Percentiles rank a stretch among this genome's conserved stretches.
Evolutionary conservation across 2,113 vertebrate species (phyloP).

Genomic region (Myotis davidii): DNA sequence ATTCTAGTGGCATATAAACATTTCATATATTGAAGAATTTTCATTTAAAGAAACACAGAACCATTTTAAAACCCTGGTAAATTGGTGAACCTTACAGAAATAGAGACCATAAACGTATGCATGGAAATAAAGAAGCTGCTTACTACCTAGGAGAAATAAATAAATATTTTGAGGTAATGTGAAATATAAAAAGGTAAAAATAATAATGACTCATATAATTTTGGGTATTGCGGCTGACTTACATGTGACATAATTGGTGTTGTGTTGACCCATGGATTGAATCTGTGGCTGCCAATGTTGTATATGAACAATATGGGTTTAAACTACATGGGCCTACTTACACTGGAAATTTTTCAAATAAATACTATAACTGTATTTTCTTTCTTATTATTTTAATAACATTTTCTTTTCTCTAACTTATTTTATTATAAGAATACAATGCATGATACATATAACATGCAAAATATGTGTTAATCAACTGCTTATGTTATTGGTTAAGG

Average conservation of each 20-base stretch:
- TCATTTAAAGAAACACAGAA: not conserved
- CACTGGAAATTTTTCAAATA: not conserved
- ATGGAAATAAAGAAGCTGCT: not conserved
- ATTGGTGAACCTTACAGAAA: not conserved
- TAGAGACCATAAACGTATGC: not conserved
- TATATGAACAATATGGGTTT: not conserved
- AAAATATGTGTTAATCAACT: not conserved
- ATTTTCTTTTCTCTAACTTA: not conserved
- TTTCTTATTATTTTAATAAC: not conserved
- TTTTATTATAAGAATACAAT: not conserved
- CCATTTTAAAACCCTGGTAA: not conserved
- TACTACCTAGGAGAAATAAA: not conserved
- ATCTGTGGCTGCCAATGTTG: not conserved
- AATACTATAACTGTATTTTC: not conserved
- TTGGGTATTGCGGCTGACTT: not conserved
- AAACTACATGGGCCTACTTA: not conserved
- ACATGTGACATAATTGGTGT: not conserved
- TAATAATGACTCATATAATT: not conserved
- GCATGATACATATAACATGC: not conserved
- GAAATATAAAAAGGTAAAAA: not conserved
- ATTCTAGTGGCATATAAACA: not conserved
- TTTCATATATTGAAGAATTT: not conserved
- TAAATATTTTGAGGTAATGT: not conserved
- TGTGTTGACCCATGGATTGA: not conserved
- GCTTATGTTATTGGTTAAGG: not conserved